phyloP scores from a whole-genome alignment of 1,140 invertebrate species.

The Caerostris extrusa region DNA sequence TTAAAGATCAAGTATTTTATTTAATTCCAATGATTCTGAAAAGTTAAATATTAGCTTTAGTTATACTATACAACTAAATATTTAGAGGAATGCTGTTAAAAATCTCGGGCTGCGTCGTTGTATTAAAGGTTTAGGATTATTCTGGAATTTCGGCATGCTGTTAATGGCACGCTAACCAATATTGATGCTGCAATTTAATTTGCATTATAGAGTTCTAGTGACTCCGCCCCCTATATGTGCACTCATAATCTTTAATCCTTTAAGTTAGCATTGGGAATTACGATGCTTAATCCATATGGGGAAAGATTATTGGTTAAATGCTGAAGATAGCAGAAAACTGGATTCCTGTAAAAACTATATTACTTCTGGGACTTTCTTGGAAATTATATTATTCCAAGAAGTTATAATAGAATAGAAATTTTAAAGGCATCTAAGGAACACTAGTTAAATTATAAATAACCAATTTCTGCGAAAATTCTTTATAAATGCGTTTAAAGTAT shows the following conservation, averaged over 20 bases:
- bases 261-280: conserved; percentile 46
- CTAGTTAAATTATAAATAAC: neutral
- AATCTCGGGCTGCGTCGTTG: neutral
- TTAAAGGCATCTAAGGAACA: neutral
- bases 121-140: conserved; percentile 28
- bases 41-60: too few species aligned
- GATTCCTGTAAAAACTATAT: too few species aligned
- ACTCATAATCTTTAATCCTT: conserved; percentile 60
- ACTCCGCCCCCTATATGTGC: neutral
- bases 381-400: neutral
- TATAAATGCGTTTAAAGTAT: too few species aligned
- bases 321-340: conserved; percentile 4
- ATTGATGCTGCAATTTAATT: conserved; percentile 60
- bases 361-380: too few species aligned
- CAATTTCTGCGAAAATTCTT: neutral
- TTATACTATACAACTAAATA: neutral
- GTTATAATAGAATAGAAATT: neutral
- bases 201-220: conserved; percentile 35
- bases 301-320: conserved; percentile 48
- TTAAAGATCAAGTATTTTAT: too few species aligned
- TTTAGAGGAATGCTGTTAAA: neutral
- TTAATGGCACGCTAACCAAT: conserved; percentile 57
- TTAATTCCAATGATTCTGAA: too few species aligned
- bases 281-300: conserved; percentile 14
- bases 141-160: conserved; percentile 20